These are phyloP conservation scores for Clanis bilineata DNA, from an alignment of 2,888 invertebrate species.

Conservation along the genomic window DNA sequence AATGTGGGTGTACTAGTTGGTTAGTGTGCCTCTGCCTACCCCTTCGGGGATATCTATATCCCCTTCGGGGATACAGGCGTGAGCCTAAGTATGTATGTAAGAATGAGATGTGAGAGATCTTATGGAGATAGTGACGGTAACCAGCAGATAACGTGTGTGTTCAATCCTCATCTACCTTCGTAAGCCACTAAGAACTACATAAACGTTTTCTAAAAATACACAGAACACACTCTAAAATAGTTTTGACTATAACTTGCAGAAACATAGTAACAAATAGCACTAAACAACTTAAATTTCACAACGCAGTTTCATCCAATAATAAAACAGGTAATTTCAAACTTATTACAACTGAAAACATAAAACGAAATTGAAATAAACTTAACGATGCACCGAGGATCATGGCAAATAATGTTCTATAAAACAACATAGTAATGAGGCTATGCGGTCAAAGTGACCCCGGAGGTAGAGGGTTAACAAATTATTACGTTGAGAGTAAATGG, in stretches of 20 bases:
- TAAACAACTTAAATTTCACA: slow-evolving; percentile 10
- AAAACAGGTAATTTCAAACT: slow-evolving; percentile 14
- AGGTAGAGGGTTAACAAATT: background rate
- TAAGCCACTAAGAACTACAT: background rate
- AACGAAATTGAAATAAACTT: slow-evolving; percentile 23
- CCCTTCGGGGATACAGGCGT: no score
- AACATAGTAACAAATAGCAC: background rate
- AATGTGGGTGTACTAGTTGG: no score
- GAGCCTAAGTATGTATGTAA: no score
- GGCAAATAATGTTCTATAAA: slow-evolving; percentile 29
- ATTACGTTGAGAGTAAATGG: background rate
- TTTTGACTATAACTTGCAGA: background rate
- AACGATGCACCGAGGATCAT: slow-evolving; percentile 21
- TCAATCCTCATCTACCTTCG: no score
- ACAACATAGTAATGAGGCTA: slow-evolving; percentile 22
- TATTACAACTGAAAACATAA: slow-evolving; percentile 20
- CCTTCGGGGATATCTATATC: no score
- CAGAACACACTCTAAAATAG: background rate
- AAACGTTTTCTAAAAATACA: background rate
- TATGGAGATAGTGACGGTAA: no score
- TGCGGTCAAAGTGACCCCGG: slow-evolving; percentile 17
- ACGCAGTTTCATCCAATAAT: slow-evolving; percentile 9
- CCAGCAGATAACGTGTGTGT: no score
- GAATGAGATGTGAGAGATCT: no score
- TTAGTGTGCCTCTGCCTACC: no score